phyloP scores from a whole-genome alignment of 2,797 vertebrate genomes.

The Crocidura indochinensis region DNA sequence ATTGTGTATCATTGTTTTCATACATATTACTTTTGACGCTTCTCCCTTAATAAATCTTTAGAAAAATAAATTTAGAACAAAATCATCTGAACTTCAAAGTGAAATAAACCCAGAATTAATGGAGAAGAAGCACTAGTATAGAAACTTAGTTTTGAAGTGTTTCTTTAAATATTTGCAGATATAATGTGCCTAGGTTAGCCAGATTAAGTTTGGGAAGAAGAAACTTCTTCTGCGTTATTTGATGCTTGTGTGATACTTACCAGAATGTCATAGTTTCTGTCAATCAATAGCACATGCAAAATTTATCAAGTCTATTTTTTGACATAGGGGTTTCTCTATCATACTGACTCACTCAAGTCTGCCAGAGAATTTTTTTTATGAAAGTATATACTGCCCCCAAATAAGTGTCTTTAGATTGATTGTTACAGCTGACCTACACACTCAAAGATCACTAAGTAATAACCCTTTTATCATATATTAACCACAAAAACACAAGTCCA shows the following conservation, averaged over 20 bases:
- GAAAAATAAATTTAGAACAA: background rate
- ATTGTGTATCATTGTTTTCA: background rate
- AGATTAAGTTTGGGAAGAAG: constrained; percentile 79
- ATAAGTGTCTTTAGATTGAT: constrained; percentile 90
- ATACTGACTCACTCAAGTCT: constrained; percentile 86
- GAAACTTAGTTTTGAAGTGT: constrained; percentile 59
- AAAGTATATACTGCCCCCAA: constrained; percentile 89
- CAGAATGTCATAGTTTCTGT: constrained; percentile 87
- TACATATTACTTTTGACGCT: background rate
- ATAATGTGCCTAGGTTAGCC: constrained; percentile 62
- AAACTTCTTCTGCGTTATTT: constrained; percentile 87
- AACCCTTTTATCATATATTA: constrained; percentile 90
- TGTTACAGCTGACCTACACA: constrained; percentile 90
- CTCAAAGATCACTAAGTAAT: constrained; percentile 89
- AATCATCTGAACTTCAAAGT: background rate
- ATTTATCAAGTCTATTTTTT: constrained; percentile 91
- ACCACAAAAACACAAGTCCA: constrained; percentile 86
- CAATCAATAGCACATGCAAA: constrained; percentile 90
- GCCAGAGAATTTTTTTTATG: constrained; percentile 88
- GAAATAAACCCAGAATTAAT: background rate
- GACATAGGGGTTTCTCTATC: constrained; percentile 90
- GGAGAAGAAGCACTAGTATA: constrained; percentile 71
- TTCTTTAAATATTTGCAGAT: constrained; percentile 63
- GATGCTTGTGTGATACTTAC: constrained; percentile 82
- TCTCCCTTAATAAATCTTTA: background rate